Base-by-base conservation (phyloP, 2,797 vertebrate genomes). In the Premnoplex brunnescens region DNA sequence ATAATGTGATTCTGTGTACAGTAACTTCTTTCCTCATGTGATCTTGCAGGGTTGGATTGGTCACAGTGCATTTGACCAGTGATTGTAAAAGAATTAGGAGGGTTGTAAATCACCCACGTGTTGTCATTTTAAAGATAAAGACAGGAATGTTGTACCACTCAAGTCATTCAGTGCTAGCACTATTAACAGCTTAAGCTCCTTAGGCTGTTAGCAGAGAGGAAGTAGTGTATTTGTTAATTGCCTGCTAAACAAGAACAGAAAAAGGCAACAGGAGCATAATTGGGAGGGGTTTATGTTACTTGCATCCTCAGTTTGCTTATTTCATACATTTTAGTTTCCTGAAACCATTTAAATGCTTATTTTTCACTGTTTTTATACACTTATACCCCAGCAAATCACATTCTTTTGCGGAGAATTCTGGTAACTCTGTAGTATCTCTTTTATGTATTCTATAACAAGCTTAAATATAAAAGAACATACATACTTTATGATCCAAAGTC, bases 191-290 rank as follows among this genome's bases (percentile, higher is more conserved):
- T 89, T 93, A 95, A 69, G 71, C 89, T 97, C 92, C 95, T 86
- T 78, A 32, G 84, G 97, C 74, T 94, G 96, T 94, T 96, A 96
- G 91, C 30, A 49, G 59, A 88, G 96, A 97, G 98, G 98, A 98
- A 98, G 97, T 94, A 86, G 92, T 84, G 91, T 93, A 82, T 92
- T 96, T 97, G 97, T 98, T 98, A 98, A 98, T 92, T 97, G 96
- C 93, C 44, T 75, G 93, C 93, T 96, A 97, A 97, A 97, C 89
- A 96, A 97, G 95, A 95, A 54, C 39, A 81, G 82, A 91, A 96
- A 93, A 88, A 91, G 85, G 86, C 76, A 92, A 85, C 52, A 74
- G 92, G 95, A 91, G 87, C 20, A 62, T 97, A 95, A 91, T 63
- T 59, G 10, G 17, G 10, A 79, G 85, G 80, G 52, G 88, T 96